A percentile compares a stretch with the other conserved stretches of the same genome.
Conservation (phyloP, 2,888 invertebrate genomes). For the Thymelicus sylvestris region DNA sequence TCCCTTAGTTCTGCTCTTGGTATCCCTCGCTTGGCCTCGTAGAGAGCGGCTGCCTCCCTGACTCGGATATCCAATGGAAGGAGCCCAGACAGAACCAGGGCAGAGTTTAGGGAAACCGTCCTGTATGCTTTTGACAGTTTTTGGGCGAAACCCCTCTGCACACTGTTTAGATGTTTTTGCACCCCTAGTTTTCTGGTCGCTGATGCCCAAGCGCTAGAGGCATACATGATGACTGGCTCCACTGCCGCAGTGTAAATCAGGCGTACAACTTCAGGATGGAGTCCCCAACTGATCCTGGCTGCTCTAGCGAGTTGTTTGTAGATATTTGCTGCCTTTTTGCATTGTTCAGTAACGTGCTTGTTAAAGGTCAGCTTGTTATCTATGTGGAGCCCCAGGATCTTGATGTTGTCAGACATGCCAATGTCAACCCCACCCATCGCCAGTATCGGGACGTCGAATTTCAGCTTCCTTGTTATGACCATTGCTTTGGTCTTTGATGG, state of each 20-base stretch:
- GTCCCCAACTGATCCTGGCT: constrained; percentile 2
- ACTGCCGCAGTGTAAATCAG: neutral
- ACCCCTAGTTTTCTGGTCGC: neutral
- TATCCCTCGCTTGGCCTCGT: neutral
- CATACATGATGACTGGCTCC: constrained; percentile 8
- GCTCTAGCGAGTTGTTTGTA: constrained; percentile 1
- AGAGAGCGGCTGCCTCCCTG: neutral
- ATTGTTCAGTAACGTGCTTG: neutral
- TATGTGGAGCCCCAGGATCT: constrained; percentile 7
- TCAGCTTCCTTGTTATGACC: neutral
- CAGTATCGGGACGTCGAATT: constrained; percentile 2
- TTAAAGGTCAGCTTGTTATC: constrained; percentile 16
- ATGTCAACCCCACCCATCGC: neutral
- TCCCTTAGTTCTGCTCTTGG: neutral
- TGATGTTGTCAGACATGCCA: neutral
- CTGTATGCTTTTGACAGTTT: constrained; percentile 2
- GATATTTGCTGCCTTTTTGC: neutral
- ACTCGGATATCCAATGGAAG: neutral
- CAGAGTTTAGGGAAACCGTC: constrained; percentile 1
- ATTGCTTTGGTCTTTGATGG: constrained; percentile 5
- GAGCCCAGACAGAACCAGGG: neutral
- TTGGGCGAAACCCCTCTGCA: constrained; percentile 3
- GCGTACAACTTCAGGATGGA: neutral
- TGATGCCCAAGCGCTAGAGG: constrained; percentile 5
- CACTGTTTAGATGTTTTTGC: neutral